These are phyloP conservation scores for Labroides dimidiatus DNA, from an alignment of 2,797 vertebrate genomes.

Conservation along the genomic window DNA sequence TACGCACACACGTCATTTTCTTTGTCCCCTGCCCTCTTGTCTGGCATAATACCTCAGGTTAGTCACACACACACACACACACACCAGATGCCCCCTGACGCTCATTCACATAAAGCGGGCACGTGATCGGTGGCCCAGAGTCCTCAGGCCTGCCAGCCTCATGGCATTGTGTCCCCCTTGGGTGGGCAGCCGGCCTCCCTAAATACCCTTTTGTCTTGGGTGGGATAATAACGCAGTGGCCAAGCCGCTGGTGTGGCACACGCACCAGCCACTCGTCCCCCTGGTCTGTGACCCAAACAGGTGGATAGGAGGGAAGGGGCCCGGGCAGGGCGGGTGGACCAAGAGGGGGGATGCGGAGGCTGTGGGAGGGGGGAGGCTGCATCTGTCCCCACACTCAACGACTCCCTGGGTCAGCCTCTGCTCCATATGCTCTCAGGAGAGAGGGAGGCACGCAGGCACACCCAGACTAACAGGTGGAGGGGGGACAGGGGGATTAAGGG, in stretches of 20 bases:
- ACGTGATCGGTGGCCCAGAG: constrained; percentile 65
- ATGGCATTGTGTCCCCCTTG: constrained; percentile 78
- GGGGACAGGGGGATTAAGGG: constrained; percentile 58
- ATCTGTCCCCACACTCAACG: constrained; percentile 81
- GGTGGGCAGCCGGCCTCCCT: constrained; percentile 80
- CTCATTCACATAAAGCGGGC: constrained; percentile 73
- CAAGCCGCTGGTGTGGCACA: constrained; percentile 81
- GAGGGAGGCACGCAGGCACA: constrained; percentile 67
- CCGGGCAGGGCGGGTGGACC: constrained; percentile 52
- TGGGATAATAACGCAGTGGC: constrained; percentile 79
- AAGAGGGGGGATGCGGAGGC: neutral
- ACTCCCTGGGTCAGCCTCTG: constrained; percentile 76
- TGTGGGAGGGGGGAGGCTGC: constrained; percentile 57
- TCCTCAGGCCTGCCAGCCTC: constrained; percentile 78
- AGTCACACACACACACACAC: constrained; percentile 48
- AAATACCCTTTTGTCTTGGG: constrained; percentile 83
- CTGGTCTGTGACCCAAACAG: constrained; percentile 82
- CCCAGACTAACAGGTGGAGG: constrained; percentile 76
- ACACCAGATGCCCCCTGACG: constrained; percentile 79
- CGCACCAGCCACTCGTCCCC: constrained; percentile 72
- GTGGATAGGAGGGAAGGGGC: constrained; percentile 72
- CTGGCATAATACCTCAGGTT: constrained; percentile 74
- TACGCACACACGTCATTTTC: constrained; percentile 44
- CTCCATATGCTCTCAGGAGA: constrained; percentile 82
- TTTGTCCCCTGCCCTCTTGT: constrained; percentile 62